Percentiles rank a stretch among this genome's conserved stretches.
Conservation (phyloP, 2,888 invertebrate genomes). For the Periphyllus acericola region DNA sequence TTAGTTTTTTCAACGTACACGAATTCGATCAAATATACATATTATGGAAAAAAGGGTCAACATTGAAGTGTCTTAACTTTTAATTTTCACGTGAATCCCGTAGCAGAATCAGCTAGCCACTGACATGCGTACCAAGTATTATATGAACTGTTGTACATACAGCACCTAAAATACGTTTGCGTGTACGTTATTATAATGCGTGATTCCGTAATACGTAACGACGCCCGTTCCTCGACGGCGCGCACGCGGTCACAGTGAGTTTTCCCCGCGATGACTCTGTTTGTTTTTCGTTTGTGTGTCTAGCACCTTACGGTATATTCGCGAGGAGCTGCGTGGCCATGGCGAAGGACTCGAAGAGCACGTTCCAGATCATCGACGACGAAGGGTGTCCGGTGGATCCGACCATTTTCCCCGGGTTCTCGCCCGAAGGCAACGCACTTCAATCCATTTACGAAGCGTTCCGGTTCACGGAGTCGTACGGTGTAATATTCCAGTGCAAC, state of each 20-base stretch:
- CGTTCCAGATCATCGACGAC: conserved; percentile 95
- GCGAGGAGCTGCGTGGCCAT: conserved; percentile 95
- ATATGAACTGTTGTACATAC: too few species aligned
- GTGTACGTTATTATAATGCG: too few species aligned
- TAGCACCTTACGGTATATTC: conserved; percentile 95
- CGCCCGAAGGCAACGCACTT: conserved; percentile 88
- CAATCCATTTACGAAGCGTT: conserved; percentile 94
- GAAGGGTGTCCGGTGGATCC: conserved; percentile 96
- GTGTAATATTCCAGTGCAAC: conserved; percentile 96
- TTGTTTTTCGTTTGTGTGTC: neutral
- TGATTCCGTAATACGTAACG: neutral
- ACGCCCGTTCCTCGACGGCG: neutral
- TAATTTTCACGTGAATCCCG: too few species aligned
- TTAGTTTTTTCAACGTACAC: too few species aligned
- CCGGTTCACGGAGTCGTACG: conserved; percentile 94
- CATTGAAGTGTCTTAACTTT: too few species aligned
- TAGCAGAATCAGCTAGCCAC: too few species aligned
- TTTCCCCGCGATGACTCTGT: too few species aligned
- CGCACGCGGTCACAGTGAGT: neutral
- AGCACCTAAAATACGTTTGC: too few species aligned
- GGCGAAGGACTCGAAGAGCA: conserved; percentile 96
- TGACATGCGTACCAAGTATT: too few species aligned
- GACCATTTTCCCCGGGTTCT: conserved; percentile 92
- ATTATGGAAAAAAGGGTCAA: too few species aligned
- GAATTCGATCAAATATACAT: too few species aligned